Conservation (phyloP, 2,797 vertebrate genomes). For the Brachyalestes nurse region DNA sequence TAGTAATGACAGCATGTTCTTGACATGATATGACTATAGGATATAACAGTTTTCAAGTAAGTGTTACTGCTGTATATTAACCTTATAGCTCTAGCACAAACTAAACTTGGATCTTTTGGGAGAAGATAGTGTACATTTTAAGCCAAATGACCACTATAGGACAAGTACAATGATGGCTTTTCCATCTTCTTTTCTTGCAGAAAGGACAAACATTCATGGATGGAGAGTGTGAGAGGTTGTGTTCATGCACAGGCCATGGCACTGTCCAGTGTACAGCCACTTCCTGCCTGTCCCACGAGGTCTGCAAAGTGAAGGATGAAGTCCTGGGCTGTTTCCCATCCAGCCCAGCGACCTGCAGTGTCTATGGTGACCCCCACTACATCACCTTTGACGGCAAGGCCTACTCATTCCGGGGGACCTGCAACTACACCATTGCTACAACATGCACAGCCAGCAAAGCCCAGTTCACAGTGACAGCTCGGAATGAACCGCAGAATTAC, state of each 20-base stretch:
- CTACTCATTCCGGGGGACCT: slow-evolving; percentile 81
- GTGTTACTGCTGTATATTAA: no score
- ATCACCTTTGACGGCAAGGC: slow-evolving; percentile 80
- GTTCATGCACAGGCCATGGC: slow-evolving; percentile 72
- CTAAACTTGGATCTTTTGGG: no score
- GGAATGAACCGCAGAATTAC: slow-evolving; percentile 74
- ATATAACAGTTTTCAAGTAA: no score
- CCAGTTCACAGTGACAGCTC: slow-evolving; percentile 78
- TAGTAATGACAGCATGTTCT: no score
- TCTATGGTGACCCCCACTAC: slow-evolving; percentile 83
- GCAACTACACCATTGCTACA: slow-evolving; percentile 74
- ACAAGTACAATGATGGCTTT: neutral
- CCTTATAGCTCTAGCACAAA: no score
- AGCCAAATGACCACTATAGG: no score
- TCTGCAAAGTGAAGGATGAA: slow-evolving; percentile 73
- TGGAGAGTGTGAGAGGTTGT: slow-evolving; percentile 71
- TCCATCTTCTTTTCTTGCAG: slow-evolving; percentile 57
- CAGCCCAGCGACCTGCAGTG: slow-evolving; percentile 75
- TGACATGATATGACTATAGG: no score
- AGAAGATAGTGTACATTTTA: no score
- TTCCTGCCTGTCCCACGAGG: slow-evolving; percentile 70
- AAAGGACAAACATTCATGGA: slow-evolving; percentile 71
- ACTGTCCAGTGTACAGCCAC: slow-evolving; percentile 69
- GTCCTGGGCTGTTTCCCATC: slow-evolving; percentile 76
- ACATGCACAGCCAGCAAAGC: slow-evolving; percentile 75